Evolutionary conservation across 2,113 vertebrate species (phyloP).

Genomic region (Phylloscopus whistleri): DNA sequence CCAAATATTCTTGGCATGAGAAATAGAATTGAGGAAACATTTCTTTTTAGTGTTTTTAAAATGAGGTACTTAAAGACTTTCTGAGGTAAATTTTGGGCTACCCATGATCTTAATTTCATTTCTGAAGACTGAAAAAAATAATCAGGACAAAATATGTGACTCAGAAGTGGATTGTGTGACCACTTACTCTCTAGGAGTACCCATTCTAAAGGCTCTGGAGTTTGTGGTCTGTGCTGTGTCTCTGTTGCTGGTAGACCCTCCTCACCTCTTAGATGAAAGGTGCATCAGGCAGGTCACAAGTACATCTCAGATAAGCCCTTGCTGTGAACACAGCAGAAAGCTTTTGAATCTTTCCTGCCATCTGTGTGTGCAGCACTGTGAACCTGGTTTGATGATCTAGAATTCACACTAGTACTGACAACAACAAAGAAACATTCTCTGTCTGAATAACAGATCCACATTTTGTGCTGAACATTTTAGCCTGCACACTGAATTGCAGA

Average conservation of each 20-base stretch:
- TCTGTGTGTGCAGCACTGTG: neutral
- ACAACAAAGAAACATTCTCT: neutral
- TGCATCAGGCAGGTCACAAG: neutral
- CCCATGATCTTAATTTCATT: neutral
- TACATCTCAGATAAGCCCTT: neutral
- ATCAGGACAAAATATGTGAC: neutral
- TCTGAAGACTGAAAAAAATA: neutral
- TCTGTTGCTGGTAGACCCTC: neutral
- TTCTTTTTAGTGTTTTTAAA: neutral
- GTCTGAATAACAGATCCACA: constrained; percentile 30
- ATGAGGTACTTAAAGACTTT: neutral
- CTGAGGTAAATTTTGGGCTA: neutral
- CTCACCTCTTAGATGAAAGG: neutral
- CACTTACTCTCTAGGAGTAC: neutral
- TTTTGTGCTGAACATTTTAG: constrained; percentile 1
- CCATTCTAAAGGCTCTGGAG: neutral
- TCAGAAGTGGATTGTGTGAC: neutral
- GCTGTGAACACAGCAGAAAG: neutral
- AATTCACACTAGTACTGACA: neutral
- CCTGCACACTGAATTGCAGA: constrained; percentile 7
- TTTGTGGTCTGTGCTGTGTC: neutral
- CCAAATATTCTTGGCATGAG: neutral
- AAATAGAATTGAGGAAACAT: neutral
- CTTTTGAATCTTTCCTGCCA: neutral
- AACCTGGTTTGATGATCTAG: neutral